Conservation (phyloP, 2,113 vertebrate genomes). For the Centrocercus urophasianus region DNA sequence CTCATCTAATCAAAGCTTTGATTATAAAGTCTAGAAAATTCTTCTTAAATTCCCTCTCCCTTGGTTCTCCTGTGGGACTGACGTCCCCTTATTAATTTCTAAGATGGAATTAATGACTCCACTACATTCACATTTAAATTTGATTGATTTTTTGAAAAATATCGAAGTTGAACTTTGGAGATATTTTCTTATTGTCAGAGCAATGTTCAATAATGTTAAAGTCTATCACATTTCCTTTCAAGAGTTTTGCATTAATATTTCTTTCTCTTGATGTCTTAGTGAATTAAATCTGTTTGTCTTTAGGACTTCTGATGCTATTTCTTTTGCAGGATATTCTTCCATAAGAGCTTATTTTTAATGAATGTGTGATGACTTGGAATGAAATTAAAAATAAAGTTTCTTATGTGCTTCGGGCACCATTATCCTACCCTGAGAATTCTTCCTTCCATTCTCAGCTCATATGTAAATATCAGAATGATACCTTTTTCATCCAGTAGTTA, state of each 20-base stretch:
- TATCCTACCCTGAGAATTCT: constrained; percentile 29
- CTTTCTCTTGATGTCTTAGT: not conserved
- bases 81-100: not conserved
- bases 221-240: constrained; percentile 1
- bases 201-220: not conserved
- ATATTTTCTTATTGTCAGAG: not conserved
- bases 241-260: not conserved
- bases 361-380: not conserved
- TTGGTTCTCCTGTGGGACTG: not conserved
- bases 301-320: not conserved
- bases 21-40: not conserved
- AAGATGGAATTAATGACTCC: not conserved
- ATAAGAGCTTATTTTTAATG: not conserved
- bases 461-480: not conserved
- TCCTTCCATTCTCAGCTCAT: constrained; percentile 8
- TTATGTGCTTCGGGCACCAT: constrained; percentile 21
- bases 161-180: not conserved
- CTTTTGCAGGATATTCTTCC: not conserved
- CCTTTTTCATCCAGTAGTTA: not conserved
- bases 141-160: not conserved
- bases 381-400: constrained; percentile 39
- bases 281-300: not conserved
- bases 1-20: not conserved
- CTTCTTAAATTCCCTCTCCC: not conserved
- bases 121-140: not conserved